phyloP scores from a whole-genome alignment of 2,113 vertebrate species.

The Sorex fumeus region DNA sequence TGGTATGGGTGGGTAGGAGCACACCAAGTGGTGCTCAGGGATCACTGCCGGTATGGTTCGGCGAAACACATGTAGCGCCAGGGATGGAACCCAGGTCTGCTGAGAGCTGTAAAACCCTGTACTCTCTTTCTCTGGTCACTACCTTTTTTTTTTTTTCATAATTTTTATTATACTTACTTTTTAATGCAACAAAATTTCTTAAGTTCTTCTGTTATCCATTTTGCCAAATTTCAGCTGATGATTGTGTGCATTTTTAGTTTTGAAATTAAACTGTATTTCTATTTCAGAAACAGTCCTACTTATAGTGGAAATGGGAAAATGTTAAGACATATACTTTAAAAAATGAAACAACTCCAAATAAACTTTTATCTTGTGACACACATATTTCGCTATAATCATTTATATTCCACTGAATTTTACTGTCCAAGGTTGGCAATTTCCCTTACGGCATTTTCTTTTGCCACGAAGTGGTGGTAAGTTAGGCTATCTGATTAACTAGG shows the following conservation, averaged over 20 bases:
- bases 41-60: too few relatives aligned
- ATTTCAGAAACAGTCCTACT: background rate
- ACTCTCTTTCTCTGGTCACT: too few relatives aligned
- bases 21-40: too few relatives aligned
- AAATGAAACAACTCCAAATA: background rate
- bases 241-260: slow-evolving; percentile 1
- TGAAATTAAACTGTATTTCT: background rate
- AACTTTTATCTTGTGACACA: slow-evolving; percentile 30
- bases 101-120: too few relatives aligned
- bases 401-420: background rate
- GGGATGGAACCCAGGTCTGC: too few relatives aligned
- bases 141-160: background rate
- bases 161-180: slow-evolving; percentile 20
- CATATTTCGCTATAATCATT: slow-evolving; percentile 1
- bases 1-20: too few relatives aligned
- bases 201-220: background rate
- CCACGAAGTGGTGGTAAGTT: background rate
- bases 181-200: background rate
- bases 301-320: background rate
- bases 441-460: background rate
- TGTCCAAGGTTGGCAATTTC: slow-evolving; percentile 4
- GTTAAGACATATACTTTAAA: background rate
- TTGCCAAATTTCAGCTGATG: slow-evolving; percentile 33
- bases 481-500: background rate
- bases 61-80: too few relatives aligned